Conservation (phyloP, 2,888 invertebrate species). For the Chloroclysta siterata region DNA sequence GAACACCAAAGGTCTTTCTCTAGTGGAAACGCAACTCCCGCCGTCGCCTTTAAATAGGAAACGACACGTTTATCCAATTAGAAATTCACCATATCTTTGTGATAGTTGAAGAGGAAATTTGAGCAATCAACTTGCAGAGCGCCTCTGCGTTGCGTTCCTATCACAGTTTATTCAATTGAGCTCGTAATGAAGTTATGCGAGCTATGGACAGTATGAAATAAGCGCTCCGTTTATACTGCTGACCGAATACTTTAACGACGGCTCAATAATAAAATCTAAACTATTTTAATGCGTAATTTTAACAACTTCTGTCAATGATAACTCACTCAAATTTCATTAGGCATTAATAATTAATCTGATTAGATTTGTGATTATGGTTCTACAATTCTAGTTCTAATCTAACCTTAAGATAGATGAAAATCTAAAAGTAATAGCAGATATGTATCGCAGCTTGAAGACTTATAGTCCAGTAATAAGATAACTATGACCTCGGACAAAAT, state of each 20-base stretch:
- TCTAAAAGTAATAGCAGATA: conserved; percentile 48
- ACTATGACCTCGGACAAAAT: conserved; percentile 67
- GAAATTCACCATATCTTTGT: conserved; percentile 86
- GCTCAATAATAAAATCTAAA: conserved; percentile 40
- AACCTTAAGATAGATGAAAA: conserved; percentile 46
- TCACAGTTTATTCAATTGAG: conserved; percentile 85
- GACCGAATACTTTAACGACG: conserved; percentile 48
- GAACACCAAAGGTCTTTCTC: conserved; percentile 62
- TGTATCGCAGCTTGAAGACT: conserved; percentile 51
- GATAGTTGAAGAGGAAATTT: conserved; percentile 85
- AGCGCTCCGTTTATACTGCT: conserved; percentile 56
- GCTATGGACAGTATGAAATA: conserved; percentile 71
- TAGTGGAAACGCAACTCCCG: conserved; percentile 73
- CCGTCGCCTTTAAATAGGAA: conserved; percentile 84
- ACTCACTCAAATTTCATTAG: conserved; percentile 3
- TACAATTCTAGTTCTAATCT: conserved; percentile 29
- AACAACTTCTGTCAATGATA: conserved; percentile 9
- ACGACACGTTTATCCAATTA: conserved; percentile 86
- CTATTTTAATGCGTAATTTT: conserved; percentile 27
- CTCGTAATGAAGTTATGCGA: conserved; percentile 83
- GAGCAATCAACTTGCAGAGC: conserved; percentile 84
- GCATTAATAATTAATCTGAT: conserved; percentile 15
- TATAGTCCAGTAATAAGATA: conserved; percentile 62
- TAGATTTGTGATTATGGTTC: conserved; percentile 8
- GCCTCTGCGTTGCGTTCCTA: conserved; percentile 79